These are phyloP conservation scores for Danaus plexippus DNA, from an alignment of 1,140 invertebrate genomes.

Conservation along the genomic window DNA sequence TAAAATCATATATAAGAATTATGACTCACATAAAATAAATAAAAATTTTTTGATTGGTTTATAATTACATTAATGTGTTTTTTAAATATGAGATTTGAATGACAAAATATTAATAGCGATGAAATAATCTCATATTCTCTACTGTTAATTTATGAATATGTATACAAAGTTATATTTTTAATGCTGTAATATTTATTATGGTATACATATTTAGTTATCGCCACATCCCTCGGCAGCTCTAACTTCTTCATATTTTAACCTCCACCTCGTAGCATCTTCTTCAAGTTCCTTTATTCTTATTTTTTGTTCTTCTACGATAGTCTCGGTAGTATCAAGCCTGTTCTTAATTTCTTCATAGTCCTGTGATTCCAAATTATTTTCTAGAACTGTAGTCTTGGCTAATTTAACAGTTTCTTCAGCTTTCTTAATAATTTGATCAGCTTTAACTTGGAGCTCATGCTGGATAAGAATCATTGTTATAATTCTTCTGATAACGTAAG, in stretches of 20 bases:
- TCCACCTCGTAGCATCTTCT: constrained; percentile 42
- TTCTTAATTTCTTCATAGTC: constrained; percentile 29
- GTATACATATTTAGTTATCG: constrained; percentile 27
- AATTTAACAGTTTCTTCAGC: constrained; percentile 47
- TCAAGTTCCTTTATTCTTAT: constrained; percentile 36
- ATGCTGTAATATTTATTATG: background rate
- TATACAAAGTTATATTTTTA: background rate
- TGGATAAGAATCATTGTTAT: constrained; percentile 61
- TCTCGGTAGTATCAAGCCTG: constrained; percentile 34
- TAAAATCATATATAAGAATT: too few relatives aligned
- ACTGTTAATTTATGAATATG: background rate
- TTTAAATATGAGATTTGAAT: background rate
- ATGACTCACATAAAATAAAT: too few relatives aligned
- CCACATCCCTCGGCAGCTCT: constrained; percentile 23
- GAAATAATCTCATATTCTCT: too few relatives aligned
- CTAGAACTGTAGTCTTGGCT: constrained; percentile 38
- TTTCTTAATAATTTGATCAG: constrained; percentile 55
- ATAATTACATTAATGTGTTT: constrained; percentile 3
- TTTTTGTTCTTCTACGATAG: constrained; percentile 34
- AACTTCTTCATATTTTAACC: constrained; percentile 38
- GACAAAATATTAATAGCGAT: too few relatives aligned
- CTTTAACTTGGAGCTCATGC: constrained; percentile 52
- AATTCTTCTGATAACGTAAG: constrained; percentile 58
- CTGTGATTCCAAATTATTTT: background rate
- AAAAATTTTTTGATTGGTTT: background rate